Evolutionary conservation across 2,113 vertebrate species (phyloP).

Genomic region (Corvus moneduloides): DNA sequence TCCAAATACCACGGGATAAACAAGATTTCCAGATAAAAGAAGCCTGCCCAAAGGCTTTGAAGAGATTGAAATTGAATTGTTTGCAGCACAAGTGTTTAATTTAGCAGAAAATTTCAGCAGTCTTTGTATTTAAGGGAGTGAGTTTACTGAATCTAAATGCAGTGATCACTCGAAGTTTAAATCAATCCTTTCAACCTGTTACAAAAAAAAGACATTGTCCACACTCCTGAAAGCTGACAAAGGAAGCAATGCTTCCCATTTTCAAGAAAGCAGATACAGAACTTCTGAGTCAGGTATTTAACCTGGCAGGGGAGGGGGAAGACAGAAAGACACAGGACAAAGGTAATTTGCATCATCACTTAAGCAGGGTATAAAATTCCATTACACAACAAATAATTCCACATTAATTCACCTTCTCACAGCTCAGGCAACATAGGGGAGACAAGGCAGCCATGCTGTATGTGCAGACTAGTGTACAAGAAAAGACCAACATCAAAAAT

Average conservation of each 20-base stretch:
- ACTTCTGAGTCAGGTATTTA: neutral
- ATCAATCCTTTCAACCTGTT: neutral
- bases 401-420: neutral
- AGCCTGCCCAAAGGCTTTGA: neutral
- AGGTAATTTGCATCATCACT: neutral
- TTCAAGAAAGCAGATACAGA: neutral
- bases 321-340: neutral
- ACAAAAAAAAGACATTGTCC: neutral
- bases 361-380: neutral
- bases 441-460: neutral
- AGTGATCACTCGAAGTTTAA: neutral
- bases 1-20: neutral
- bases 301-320: neutral
- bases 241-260: rapidly evolving
- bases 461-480: neutral
- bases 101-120: neutral
- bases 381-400: neutral
- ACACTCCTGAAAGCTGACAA: neutral
- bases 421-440: neutral
- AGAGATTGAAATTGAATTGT: neutral
- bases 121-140: neutral
- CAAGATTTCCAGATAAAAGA: neutral
- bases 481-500: neutral
- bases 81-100: neutral
- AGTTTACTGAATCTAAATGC: neutral